These are phyloP conservation scores for Drosophila siamana DNA, from an alignment of 2,888 invertebrate genomes.

Conservation along the genomic window DNA sequence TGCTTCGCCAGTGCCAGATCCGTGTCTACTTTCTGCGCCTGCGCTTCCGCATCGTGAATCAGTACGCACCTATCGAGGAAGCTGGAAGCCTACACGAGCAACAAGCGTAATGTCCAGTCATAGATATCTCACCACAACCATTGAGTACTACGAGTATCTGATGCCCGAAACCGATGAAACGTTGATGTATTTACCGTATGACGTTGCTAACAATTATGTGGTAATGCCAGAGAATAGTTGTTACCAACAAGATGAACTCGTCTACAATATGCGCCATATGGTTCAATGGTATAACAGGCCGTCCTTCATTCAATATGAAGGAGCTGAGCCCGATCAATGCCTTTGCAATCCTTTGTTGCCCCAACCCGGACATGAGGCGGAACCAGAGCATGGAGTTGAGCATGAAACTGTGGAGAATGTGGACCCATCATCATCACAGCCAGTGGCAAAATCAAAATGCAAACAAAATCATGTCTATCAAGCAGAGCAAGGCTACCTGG, in stretches of 20 bases:
- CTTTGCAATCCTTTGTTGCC: background rate
- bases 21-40: conserved; percentile 78
- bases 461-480: conserved; percentile 56
- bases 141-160: conserved; percentile 66
- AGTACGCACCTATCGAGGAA: conserved; percentile 63
- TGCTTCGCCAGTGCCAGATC: conserved; percentile 76
- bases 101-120: conserved; percentile 42
- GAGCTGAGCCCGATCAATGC: conserved; percentile 2
- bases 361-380: background rate
- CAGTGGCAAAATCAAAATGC: background rate
- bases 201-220: conserved; percentile 43
- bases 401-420: background rate
- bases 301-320: conserved; percentile 10
- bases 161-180: conserved; percentile 66
- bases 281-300: conserved; percentile 20
- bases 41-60: conserved; percentile 72
- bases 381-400: conserved; percentile 5
- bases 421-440: background rate
- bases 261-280: conserved; percentile 26
- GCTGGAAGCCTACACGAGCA: conserved; percentile 1
- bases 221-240: conserved; percentile 38
- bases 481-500: conserved; percentile 74
- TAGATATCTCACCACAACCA: conserved; percentile 42
- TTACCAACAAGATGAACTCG: conserved; percentile 13
- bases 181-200: conserved; percentile 5